Evolutionary conservation across 2,888 invertebrate species (phyloP).

Genomic region (Meandrusa payeni): DNA sequence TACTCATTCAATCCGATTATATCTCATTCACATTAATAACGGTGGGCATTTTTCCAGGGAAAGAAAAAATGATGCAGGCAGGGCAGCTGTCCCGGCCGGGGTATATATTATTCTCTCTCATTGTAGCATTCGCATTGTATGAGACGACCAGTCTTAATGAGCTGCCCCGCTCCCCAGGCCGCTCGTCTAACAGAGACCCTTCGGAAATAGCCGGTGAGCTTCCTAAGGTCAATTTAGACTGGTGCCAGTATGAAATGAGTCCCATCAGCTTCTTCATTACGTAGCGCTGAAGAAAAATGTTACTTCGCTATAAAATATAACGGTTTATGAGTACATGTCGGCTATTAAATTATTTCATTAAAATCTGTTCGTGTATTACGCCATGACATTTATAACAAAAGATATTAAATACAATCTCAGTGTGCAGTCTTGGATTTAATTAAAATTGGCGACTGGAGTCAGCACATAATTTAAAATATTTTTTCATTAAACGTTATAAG

Average conservation of each 20-base stretch:
- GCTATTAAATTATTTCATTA: constrained; percentile 25
- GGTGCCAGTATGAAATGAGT: constrained; percentile 26
- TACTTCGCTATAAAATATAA: constrained; percentile 34
- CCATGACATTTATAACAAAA: constrained; percentile 19
- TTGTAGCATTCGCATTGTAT: constrained; percentile 47
- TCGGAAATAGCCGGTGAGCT: not conserved
- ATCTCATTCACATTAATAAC: constrained; percentile 51
- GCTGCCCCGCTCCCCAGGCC: constrained; percentile 20
- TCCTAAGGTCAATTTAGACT: constrained; percentile 19
- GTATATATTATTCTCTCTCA: constrained; percentile 44
- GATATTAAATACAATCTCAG: no score
- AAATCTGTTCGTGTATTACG: constrained; percentile 12
- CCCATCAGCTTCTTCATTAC: constrained; percentile 43
- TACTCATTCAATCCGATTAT: constrained; percentile 30
- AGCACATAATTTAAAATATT: no score
- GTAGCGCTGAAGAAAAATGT: constrained; percentile 33
- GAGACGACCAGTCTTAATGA: constrained; percentile 33
- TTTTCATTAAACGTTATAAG: no score
- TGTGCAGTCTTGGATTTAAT: not conserved
- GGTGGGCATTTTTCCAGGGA: constrained; percentile 43
- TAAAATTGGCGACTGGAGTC: no score
- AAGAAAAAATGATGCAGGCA: constrained; percentile 40
- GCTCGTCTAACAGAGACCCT: not conserved
- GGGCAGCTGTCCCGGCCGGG: constrained; percentile 38
- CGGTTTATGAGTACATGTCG: constrained; percentile 23